Evolutionary conservation across 2,888 invertebrate genomes (phyloP), one percentile per base, ranked within the genome.

Genomic region (Tuta absoluta): DNA sequence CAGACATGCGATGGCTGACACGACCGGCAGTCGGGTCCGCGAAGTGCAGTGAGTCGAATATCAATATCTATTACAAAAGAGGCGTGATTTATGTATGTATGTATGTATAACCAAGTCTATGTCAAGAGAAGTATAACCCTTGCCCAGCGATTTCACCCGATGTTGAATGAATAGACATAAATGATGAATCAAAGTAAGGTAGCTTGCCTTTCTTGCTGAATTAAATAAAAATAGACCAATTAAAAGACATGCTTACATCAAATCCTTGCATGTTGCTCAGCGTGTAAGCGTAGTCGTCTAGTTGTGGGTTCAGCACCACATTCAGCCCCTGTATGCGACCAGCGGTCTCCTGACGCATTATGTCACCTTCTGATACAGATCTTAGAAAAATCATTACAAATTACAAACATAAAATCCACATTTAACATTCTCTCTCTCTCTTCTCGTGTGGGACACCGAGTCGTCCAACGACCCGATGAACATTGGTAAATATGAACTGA

Each of bases 241-340:
- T 28, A 33, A 8, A 3, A 33, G 1, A 33, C 8, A 12, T 53
- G 70, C 86, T 86, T 81, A 94, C 94, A 73, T 93, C 92, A 75
- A 93, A 92, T 0, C 95, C 95, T n/a, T 78, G 72, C 12, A 91
- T 81, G 51, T 87, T 85, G 21, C 89, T 76, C 4, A 93, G 69
- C 0, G 93, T 86, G 65, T 92, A 93, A 21, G 92, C 91, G 71
- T 94, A 94, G 78, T 95, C 95, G 0, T 92, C 84, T 0, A 89
- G 68, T 70, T 92, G 82, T 0, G 93, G 89, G 66, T 94, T 93
- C 2, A 95, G 61, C 0, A 93, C 67, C 0, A 95, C 84, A 0
- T 77, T 83, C 0, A 95, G 78, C 0, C 95, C 95, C 38, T 91
- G 77, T 0, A 75, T 49, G 0, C 74, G 0, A 0, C 93, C 93